phyloP scores from a whole-genome alignment of 2,888 invertebrate genomes.

The Agrypnus murinus region DNA sequence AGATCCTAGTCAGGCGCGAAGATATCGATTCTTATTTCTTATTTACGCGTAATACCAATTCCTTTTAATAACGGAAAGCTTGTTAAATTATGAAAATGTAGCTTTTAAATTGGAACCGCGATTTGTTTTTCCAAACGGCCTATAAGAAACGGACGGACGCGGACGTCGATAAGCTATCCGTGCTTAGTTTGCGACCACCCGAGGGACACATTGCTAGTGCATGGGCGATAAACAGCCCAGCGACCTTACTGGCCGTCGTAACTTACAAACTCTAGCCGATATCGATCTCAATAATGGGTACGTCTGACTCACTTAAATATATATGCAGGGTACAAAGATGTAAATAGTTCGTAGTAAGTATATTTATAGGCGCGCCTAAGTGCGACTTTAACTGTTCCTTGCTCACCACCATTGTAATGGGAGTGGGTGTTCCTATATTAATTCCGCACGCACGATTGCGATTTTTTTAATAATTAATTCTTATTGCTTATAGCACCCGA shows the following conservation, averaged over 20 bases:
- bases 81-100: constrained; percentile 37
- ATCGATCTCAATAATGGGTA: constrained; percentile 61
- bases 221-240: constrained; percentile 54
- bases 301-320: constrained; percentile 56
- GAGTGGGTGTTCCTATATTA: constrained; percentile 36
- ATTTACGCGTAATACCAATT: constrained; percentile 8
- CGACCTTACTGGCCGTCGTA: constrained; percentile 53
- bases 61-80: constrained; percentile 34
- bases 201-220: constrained; percentile 55
- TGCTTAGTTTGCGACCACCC: constrained; percentile 53
- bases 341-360: constrained; percentile 44
- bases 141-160: constrained; percentile 45
- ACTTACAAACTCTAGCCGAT: constrained; percentile 55
- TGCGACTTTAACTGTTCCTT: constrained; percentile 12
- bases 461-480: constrained; percentile 35
- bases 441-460: constrained; percentile 37
- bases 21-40: neutral
- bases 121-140: constrained; percentile 48
- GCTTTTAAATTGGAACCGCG: constrained; percentile 38
- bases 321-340: constrained; percentile 47
- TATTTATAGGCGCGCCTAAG: constrained; percentile 40
- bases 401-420: constrained; percentile 35
- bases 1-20: neutral
- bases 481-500: constrained; percentile 29
- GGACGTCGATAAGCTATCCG: constrained; percentile 51